Conservation (phyloP, 2,113 vertebrate species). For the Gopherus flavomarginatus region DNA sequence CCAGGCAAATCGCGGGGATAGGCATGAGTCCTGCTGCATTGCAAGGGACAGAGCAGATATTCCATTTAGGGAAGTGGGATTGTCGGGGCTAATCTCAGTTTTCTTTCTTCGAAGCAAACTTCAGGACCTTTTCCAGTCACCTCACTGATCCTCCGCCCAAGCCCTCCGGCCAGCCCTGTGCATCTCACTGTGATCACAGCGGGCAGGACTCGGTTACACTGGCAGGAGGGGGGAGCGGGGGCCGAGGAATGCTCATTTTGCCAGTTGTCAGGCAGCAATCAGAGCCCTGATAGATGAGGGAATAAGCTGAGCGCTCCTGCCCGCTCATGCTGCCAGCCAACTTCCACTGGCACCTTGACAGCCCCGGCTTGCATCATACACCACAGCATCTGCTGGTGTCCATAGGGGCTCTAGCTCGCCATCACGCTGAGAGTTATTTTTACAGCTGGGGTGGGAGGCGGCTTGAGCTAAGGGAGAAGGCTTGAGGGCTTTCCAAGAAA, state of each 20-base stretch:
- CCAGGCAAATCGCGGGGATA: background rate
- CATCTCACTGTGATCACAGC: background rate
- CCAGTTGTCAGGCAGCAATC: constrained; percentile 59
- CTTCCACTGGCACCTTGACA: constrained; percentile 66
- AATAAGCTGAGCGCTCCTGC: constrained; percentile 24
- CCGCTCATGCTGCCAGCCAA: background rate
- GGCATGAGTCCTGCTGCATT: background rate
- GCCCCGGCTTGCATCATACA: constrained; percentile 51
- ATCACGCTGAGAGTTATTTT: constrained; percentile 66
- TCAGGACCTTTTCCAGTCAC: background rate
- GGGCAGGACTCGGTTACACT: background rate
- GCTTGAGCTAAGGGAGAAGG: constrained; percentile 4
- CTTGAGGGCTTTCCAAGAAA: constrained; percentile 44
- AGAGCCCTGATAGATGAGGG: constrained; percentile 50
- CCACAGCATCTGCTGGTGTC: constrained; percentile 52
- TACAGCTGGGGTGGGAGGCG: constrained; percentile 56
- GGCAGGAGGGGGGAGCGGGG: background rate
- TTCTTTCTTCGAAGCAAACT: background rate
- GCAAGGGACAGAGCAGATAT: background rate
- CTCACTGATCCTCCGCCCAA: background rate
- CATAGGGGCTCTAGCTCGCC: background rate
- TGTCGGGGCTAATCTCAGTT: background rate
- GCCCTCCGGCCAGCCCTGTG: background rate
- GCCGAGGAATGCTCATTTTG: constrained; percentile 50
- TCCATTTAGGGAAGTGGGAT: too few species aligned